Evolutionary conservation across 1,140 invertebrate species (phyloP).

Genomic region (Holcopasites calliopsidis): DNA sequence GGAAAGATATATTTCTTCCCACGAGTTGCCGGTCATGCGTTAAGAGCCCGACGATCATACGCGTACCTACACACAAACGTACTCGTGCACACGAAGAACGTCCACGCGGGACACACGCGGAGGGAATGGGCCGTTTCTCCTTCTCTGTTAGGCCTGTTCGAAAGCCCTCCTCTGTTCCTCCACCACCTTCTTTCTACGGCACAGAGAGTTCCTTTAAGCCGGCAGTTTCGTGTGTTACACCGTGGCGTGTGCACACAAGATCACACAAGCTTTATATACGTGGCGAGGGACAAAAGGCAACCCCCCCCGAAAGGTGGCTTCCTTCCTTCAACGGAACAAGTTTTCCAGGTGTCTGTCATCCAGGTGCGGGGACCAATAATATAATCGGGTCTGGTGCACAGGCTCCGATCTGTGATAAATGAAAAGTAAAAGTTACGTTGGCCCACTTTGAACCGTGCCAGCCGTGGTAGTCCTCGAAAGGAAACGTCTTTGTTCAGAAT

Average conservation of each 20-base stretch:
- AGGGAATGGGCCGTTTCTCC: slow-evolving; percentile 40
- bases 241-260: slow-evolving; percentile 49
- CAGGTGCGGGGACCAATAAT: slow-evolving; percentile 19
- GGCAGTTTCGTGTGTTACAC: slow-evolving; percentile 62
- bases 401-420: not conserved
- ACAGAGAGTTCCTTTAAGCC: slow-evolving; percentile 57
- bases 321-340: slow-evolving; percentile 19
- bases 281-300: slow-evolving; percentile 7
- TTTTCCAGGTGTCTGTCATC: slow-evolving; percentile 51
- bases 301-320: not conserved
- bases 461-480: not conserved
- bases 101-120: slow-evolving; percentile 14
- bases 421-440: slow-evolving; percentile 31
- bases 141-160: slow-evolving; percentile 31
- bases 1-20: too few relatives aligned
- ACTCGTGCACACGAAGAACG: slow-evolving; percentile 5
- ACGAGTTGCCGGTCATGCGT: too few relatives aligned
- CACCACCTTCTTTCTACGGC: slow-evolving; percentile 56
- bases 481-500: slow-evolving; percentile 19
- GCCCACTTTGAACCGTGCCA: slow-evolving; percentile 6
- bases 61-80: not conserved
- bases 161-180: slow-evolving; percentile 39
- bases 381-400: not conserved
- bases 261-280: not conserved
- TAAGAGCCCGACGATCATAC: not conserved